Evolutionary conservation across 92 coral and sea anemone genomes (phyloP).

Genomic region (Isaurus tuberculatus): DNA sequence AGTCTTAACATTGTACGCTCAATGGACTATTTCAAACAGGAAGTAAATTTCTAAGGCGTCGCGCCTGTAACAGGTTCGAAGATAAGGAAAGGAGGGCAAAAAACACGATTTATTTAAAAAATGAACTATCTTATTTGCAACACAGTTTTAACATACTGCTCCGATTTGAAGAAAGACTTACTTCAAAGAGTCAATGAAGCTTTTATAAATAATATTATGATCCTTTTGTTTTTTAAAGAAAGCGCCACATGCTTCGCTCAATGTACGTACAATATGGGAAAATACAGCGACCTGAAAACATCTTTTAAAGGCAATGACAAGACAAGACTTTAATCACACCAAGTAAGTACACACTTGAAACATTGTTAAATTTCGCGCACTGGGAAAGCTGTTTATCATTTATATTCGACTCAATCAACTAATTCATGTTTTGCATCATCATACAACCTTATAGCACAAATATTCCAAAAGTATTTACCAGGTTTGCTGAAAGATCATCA

Average conservation of each 20-base stretch:
- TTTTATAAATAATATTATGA: too few relatives aligned
- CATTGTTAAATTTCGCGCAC: not conserved
- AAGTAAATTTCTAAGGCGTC: not conserved
- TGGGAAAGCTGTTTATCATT: not conserved
- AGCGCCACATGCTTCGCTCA: not conserved
- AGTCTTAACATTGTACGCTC: too few relatives aligned
- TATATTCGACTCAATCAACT: not conserved
- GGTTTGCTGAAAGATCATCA: not conserved
- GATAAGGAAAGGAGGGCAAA: not conserved
- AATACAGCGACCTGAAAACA: not conserved
- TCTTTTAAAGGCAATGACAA: conserved; percentile 19
- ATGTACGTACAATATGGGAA: not conserved
- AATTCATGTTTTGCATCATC: not conserved
- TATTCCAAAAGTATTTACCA: conserved; percentile 6
- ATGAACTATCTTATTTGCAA: not conserved
- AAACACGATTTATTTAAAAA: not conserved
- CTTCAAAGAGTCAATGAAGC: not conserved
- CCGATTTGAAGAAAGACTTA: not conserved
- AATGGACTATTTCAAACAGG: too few relatives aligned
- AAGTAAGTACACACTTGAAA: not conserved
- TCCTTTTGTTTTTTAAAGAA: conserved; percentile 9
- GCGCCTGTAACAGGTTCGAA: not conserved
- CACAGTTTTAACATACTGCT: too few relatives aligned
- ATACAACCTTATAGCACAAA: not conserved
- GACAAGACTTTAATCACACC: not conserved